A percentile compares a stretch with the other conserved stretches of the same genome.
phyloP scores from a whole-genome alignment of 2,113 vertebrate species.

The Atrichornis clamosus region DNA sequence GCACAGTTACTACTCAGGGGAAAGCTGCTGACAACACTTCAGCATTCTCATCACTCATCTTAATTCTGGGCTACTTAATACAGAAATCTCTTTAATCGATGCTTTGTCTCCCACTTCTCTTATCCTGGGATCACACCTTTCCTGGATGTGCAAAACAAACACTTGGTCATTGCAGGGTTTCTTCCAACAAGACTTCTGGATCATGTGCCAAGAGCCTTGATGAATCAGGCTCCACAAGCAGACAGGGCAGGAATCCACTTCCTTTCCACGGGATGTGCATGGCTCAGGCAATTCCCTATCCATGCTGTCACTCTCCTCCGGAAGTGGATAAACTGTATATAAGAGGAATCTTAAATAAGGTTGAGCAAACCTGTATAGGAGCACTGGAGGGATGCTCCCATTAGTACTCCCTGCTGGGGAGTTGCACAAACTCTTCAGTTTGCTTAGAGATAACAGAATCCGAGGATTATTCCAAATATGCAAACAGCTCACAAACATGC shows the following conservation, averaged over 20 bases:
- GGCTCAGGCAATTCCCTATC: background rate
- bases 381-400: background rate
- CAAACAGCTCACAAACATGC: background rate
- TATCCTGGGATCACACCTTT: background rate
- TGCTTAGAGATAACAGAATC: background rate
- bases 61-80: background rate
- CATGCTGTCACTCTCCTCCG: background rate
- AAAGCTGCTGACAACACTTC: constrained; percentile 10
- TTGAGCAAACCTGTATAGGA: background rate
- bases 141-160: background rate
- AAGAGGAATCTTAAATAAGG: background rate
- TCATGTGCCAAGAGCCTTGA: background rate
- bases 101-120: background rate
- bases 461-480: background rate
- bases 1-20: background rate
- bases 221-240: background rate
- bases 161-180: background rate
- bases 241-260: background rate
- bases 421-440: background rate
- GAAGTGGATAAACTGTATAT: background rate
- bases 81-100: background rate
- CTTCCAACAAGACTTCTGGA: background rate
- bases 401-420: background rate
- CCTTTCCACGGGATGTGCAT: fast-evolving
- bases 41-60: background rate